Base-by-base conservation (phyloP, 2,113 vertebrate species). In the Isichthys henryi region DNA sequence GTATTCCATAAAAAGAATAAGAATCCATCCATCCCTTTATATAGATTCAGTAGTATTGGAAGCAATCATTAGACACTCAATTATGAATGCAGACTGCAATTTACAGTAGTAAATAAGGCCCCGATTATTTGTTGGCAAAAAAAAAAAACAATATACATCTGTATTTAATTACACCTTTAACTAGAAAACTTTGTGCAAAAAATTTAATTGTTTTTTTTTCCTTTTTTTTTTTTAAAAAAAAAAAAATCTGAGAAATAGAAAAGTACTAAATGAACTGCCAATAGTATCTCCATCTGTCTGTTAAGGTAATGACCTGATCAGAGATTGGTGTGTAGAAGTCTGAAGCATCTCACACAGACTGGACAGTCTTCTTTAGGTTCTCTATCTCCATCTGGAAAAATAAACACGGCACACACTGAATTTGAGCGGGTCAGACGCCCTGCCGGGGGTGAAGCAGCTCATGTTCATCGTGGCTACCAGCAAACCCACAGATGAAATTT, bases 21-120 rank as follows among this genome's bases (percentile, higher is more conserved):
- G 93, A 94, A 91, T 95, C 95, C 94, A n/a, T 92, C 95, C 94
- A 95, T 94, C 93, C 96, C 95, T 98, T 96, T 97, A 96, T 95
- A 97, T 95, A 97, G 94, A 97, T 95, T 99, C 98, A 99, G 98
- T 99, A 99, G 98, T 98, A 98, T 96, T 96, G 96, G 96, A 93
- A 94, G 97, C 95, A 97, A 95, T 95, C 95, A 92, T 92, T 93
- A 93, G 92, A 91, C 92, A 92, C 90, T 92, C 90, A 90, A 77
- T 91, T 91, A 88, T 90, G 90, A 93, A 91, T 91, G 90, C 93
- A 94, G 95, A 95, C 92, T 95, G 95, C 94, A 92, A 95, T 94
- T 96, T 95, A 95, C 96, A 97, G 96, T 96, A 97, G 96, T 96
- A 96, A 96, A 94, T 98, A 99, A 99, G 98, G 98, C 98, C 97